phyloP scores from a whole-genome alignment of 2,888 invertebrate species.

The Nematopogon swammerdamellus region DNA sequence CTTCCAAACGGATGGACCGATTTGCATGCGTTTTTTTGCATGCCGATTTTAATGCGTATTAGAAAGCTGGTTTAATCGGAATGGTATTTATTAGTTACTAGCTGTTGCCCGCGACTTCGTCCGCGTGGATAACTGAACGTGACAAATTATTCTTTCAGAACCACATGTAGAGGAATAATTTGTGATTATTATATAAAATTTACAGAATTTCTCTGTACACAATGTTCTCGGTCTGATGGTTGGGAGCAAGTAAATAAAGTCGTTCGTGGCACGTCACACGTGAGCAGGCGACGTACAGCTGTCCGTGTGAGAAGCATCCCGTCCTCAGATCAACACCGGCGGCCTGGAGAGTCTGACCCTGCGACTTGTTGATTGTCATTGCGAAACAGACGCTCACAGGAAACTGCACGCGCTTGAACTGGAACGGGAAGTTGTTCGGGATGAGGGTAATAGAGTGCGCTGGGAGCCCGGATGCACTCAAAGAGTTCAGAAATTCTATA shows the following conservation, averaged over 20 bases:
- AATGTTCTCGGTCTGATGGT: too few species aligned
- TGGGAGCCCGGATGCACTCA: slow-evolving; percentile 12
- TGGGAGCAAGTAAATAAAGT: not conserved
- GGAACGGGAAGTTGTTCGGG: slow-evolving; percentile 10
- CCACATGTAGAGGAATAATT: not conserved
- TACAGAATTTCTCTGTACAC: too few species aligned
- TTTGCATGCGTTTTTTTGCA: too few species aligned
- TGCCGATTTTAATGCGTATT: too few species aligned
- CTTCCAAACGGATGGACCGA: too few species aligned
- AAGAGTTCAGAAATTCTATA: slow-evolving; percentile 14
- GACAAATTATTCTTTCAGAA: too few species aligned
- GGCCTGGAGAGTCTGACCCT: slow-evolving; percentile 8
- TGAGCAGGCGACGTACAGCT: slow-evolving; percentile 1
- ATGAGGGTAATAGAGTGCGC: slow-evolving; percentile 10
- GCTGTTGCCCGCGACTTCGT: too few species aligned
- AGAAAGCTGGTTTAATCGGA: too few species aligned
- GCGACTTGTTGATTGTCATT: slow-evolving; percentile 10
- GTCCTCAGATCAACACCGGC: slow-evolving; percentile 8
- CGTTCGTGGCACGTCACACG: slow-evolving; percentile 2
- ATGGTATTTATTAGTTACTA: too few species aligned
- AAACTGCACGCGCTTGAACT: slow-evolving; percentile 8
- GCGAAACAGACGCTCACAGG: slow-evolving; percentile 5
- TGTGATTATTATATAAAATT: slow-evolving; percentile 1
- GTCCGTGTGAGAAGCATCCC: slow-evolving; percentile 2
- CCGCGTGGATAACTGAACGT: too few species aligned